Evolutionary conservation across 1,140 invertebrate species (phyloP), one percentile per base, ranked within the genome.

Genomic region (Leptinotarsa texana): DNA sequence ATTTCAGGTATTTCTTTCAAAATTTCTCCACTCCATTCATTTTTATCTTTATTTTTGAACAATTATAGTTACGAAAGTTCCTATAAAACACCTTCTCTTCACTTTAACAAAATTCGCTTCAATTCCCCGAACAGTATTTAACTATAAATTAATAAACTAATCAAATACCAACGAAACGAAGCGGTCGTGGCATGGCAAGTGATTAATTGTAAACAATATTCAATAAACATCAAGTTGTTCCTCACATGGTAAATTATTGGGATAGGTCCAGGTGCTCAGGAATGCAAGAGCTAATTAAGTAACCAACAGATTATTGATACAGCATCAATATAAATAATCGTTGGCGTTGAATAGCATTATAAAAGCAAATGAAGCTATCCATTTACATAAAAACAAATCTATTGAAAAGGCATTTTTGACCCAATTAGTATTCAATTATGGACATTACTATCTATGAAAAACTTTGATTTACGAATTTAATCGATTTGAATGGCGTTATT

Each of bases 401-500:
- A 72, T 62, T 72, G 62, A 72, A 72, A 72, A 62, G 42, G 47
- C 13, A 69, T 69, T 69, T 72, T 75, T 75, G 33, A 71, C 63
- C 63, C 74, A 69, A 76, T 76, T 76, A 72, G 70, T 63, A 73
- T 69, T 76, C 69, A 73, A 76, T 76, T 76, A 68, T 13, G 13
- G 47, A 42, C 21, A 42, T 22, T 22, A 51, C 18, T 48, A 15
- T 15, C 17, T 42, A 75, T 73, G 73, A 69, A 73, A 47, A 65
- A 67, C 13, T 22, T 63, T 67, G 66, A 72, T 75, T 75, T 76
- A 76, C 49, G 69, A 62, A 75, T 22, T 72, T 66, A 72, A 72
- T 75, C 74, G 63, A 75, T 66, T 75, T 22, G 74, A 76, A 76
- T 73, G 75, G 70, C 63, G 71, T 76, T 42, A 73, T 72, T 73